Evolutionary conservation across 2,797 vertebrate genomes (phyloP), one percentile per base, ranked within the genome.

Genomic region (Chelon labrosus): DNA sequence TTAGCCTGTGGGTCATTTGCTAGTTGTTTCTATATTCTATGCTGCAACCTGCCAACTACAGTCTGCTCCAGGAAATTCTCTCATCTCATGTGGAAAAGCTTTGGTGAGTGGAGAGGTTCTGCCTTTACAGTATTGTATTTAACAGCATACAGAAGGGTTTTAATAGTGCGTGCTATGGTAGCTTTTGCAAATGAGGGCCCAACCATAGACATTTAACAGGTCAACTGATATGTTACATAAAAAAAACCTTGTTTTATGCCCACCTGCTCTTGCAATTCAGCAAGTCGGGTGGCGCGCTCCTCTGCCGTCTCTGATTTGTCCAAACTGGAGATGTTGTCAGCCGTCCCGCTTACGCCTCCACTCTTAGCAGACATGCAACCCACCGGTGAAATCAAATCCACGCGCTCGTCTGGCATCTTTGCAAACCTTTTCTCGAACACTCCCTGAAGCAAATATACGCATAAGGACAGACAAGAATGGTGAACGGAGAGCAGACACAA

Each of bases 381-480:
- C 0, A 70, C 62, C 0, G 90, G 79, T 0, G 90, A 82, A 0
- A 81, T 88, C 0, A 82, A 65, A 66, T 96, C 96, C 4, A 92
- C 87, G 0, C 95, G 94, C 84, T 97, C 97, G 0, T 98, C 98
- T 0, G 97, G 97, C 94, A 99, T 96, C 86, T 97, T 97, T 10
- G 97, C 96, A 10, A 99, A 99, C 42, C 93, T 95, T 95, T 96
- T 97, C 90, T 99, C 98, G 13, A 99, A 99, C 67, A 99, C 95
- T 0, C 96, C 96, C 98, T 99, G 71, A 53, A 70, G 50, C 38
- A 55, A 55, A 69, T 3, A 14, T 0, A 17, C 0, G 4, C 7
- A 37, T 1, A 17, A 10, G 0, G 7, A 20, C 1, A n/a, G 14
- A 47, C 10, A 13, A 17, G 9, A 19, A 55, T 0, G 13, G 51